phyloP scores from a whole-genome alignment of 2,888 invertebrate species.

The Tachina lurida region DNA sequence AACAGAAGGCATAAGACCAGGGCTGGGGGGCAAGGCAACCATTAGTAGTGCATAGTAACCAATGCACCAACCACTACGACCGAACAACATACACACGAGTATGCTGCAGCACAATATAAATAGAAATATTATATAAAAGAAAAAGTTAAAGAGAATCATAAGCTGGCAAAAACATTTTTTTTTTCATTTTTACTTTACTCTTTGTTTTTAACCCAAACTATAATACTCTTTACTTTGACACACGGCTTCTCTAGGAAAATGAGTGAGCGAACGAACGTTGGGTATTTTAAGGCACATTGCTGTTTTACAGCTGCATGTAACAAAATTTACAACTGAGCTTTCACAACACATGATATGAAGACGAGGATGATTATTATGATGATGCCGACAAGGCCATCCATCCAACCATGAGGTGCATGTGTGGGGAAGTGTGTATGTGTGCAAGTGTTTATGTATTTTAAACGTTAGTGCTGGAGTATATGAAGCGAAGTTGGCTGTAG shows the following conservation, averaged over 20 bases:
- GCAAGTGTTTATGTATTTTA: not conserved
- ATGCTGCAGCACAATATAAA: conserved; percentile 30
- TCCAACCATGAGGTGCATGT: conserved; percentile 38
- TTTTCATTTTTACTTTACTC: not conserved
- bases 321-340: conserved; percentile 13
- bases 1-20: not conserved
- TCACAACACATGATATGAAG: not conserved
- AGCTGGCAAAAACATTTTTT: conserved; percentile 34
- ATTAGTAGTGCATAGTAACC: not conserved
- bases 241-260: conserved; percentile 3
- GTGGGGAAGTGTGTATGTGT: not conserved
- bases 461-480: not conserved
- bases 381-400: conserved; percentile 59
- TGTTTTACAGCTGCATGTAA: not conserved
- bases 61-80: conserved; percentile 26
- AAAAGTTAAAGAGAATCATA: conserved; percentile 61
- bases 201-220: conserved; percentile 33
- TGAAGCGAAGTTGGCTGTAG: conserved; percentile 13
- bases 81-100: conserved; percentile 23
- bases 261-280: not conserved
- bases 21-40: conserved; percentile 3
- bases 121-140: conserved; percentile 2
- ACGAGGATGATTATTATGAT: conserved; percentile 34
- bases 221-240: conserved; percentile 34
- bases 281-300: not conserved